Percentiles rank a stretch among this genome's conserved stretches.
These are phyloP conservation scores for Ctena decussata DNA, from an alignment of 2,888 invertebrate genomes.

Conservation along the genomic window DNA sequence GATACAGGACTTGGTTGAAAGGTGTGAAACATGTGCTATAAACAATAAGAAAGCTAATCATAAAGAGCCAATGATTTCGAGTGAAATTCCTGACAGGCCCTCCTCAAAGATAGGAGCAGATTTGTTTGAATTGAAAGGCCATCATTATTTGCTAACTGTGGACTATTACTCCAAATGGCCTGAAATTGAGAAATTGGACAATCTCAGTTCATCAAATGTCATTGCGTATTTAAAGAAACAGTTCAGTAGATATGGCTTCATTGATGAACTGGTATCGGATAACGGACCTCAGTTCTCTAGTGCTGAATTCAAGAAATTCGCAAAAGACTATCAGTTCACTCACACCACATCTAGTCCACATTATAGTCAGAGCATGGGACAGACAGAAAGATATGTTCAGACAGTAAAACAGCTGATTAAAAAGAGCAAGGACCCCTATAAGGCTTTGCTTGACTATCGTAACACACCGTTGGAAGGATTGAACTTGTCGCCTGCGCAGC, in stretches of 20 bases:
- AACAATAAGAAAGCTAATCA: constrained; percentile 28
- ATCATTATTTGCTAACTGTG: constrained; percentile 32
- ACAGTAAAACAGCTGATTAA: constrained; percentile 36
- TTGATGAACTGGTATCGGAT: constrained; percentile 29
- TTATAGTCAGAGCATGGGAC: constrained; percentile 39
- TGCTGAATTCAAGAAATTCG: constrained; percentile 27
- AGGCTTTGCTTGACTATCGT: constrained; percentile 45
- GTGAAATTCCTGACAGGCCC: constrained; percentile 29
- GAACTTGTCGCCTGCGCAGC: constrained; percentile 38
- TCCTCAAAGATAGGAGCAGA: constrained; percentile 38
- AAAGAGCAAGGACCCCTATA: constrained; percentile 32
- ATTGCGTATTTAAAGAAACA: constrained; percentile 41
- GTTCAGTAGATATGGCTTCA: constrained; percentile 27
- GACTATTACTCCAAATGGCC: constrained; percentile 51
- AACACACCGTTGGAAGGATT: constrained; percentile 41
- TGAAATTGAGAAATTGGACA: constrained; percentile 44
- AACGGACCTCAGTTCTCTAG: constrained; percentile 44
- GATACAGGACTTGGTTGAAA: constrained; percentile 26
- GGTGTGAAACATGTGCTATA: constrained; percentile 40
- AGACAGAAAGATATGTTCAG: constrained; percentile 38
- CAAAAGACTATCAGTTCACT: constrained; percentile 23
- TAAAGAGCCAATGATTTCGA: constrained; percentile 34
- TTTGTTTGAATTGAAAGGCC: constrained; percentile 42
- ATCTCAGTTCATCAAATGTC: constrained; percentile 17
- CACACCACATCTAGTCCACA: constrained; percentile 36